These are phyloP conservation scores for Cynodonichthys magdalenae DNA, from an alignment of 2,797 vertebrate genomes.

Conservation along the genomic window DNA sequence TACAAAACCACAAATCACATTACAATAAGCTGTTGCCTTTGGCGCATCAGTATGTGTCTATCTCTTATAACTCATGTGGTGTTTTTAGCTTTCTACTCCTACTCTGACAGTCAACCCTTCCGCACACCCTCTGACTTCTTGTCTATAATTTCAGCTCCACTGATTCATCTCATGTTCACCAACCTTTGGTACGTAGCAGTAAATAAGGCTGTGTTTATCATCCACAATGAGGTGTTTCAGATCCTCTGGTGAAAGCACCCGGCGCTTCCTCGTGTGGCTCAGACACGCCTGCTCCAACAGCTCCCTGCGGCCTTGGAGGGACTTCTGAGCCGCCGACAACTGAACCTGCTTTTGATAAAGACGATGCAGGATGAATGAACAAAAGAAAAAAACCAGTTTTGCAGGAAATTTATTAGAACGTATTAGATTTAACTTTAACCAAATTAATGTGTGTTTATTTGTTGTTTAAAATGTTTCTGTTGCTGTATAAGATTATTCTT, in stretches of 20 bases:
- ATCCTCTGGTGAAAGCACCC: constrained; percentile 87
- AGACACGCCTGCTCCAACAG: constrained; percentile 85
- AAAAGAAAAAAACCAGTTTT: background rate
- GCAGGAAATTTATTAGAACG: background rate
- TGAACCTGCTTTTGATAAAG: constrained; percentile 61
- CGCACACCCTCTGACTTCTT: background rate
- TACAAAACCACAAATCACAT: background rate
- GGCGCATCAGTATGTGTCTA: background rate
- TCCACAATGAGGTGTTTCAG: constrained; percentile 95
- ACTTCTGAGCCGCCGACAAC: constrained; percentile 74
- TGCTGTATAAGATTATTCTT: no score
- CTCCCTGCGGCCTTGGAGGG: constrained; percentile 85
- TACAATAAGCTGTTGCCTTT: background rate
- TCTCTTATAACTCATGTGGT: background rate
- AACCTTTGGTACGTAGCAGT: constrained; percentile 97
- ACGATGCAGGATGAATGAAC: background rate
- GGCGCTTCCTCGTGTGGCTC: constrained; percentile 85
- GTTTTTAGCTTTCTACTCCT: background rate
- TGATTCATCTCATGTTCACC: constrained; percentile 20
- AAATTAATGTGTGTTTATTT: no score
- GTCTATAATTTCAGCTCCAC: constrained; percentile 5
- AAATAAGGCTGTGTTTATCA: constrained; percentile 90
- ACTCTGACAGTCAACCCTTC: background rate
- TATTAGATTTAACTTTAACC: background rate
- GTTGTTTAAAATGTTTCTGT: no score